These are phyloP conservation scores for Chaenodraco wilsoni DNA, from an alignment of 2,797 vertebrate genomes.

Conservation along the genomic window DNA sequence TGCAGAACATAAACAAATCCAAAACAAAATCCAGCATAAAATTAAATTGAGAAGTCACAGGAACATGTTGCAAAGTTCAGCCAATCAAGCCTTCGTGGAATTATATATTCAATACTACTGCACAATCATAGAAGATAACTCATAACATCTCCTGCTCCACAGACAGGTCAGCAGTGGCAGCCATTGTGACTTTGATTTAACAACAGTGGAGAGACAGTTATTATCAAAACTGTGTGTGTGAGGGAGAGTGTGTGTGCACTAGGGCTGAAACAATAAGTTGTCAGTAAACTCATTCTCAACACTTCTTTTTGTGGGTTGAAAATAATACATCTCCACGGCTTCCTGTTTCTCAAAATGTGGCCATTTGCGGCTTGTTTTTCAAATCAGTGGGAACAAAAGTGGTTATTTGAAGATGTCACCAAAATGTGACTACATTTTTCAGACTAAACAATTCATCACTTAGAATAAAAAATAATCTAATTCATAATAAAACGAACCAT, in stretches of 20 bases:
- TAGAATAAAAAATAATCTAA: constrained; percentile 26
- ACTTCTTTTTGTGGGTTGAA: background rate
- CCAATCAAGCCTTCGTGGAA: constrained; percentile 67
- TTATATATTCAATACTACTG: constrained; percentile 65
- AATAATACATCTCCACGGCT: background rate
- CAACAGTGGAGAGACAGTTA: constrained; percentile 59
- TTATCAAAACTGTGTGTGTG: constrained; percentile 44
- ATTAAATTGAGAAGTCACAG: constrained; percentile 56
- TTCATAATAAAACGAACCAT: constrained; percentile 30
- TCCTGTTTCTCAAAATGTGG: background rate
- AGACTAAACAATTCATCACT: constrained; percentile 7
- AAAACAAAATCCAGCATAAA: constrained; percentile 73
- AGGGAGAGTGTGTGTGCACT: constrained; percentile 28
- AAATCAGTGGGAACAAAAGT: constrained; percentile 13
- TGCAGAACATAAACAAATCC: constrained; percentile 82
- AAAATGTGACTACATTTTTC: constrained; percentile 38
- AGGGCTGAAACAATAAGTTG: constrained; percentile 37
- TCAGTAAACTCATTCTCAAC: constrained; percentile 30
- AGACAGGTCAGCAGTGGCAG: constrained; percentile 79
- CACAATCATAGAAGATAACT: constrained; percentile 83
- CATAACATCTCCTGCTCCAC: constrained; percentile 58
- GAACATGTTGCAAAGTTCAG: constrained; percentile 59
- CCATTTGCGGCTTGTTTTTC: constrained; percentile 25
- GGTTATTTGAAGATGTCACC: constrained; percentile 19
- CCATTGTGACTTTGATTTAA: constrained; percentile 55